Evolutionary conservation across 2,888 invertebrate species (phyloP), one percentile per base, ranked within the genome.

Genomic region (Drosophila multiciliata): DNA sequence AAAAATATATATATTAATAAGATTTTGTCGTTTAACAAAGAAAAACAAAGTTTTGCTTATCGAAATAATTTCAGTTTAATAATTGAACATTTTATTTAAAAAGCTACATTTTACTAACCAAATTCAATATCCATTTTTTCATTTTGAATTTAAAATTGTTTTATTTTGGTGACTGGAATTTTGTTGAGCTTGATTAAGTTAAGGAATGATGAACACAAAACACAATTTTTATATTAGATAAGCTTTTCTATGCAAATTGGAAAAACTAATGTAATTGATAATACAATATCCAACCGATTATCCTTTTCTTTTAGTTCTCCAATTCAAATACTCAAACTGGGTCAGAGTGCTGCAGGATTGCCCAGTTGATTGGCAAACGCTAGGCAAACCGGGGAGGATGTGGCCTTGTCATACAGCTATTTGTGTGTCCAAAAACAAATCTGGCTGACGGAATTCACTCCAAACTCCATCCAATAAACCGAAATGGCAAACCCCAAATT

Each of bases 391-490:
- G n/a, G 26, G 38, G 48, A 66, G 54, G 48, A 67, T 80, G 49
- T 66, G 63, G 45, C 71, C 55, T 66, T 63, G 76, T 57, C 70
- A 70, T 66, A 38, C 17, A 65, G 57, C 49, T 32, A 36, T 63
- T 60, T 73, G 60, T 54, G 62, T 49, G 62, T 12, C 65, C 58
- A 67, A 55, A 71, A 62, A 60, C 59, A 80, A 77, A 67, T 80
- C 48, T 49, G 53, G 59, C 58, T 64, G 66, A 70, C 67, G 64
- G 72, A 83, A 72, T 58, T 71, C 62, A 69, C 62, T 72, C 69
- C 66, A 78, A 76, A 80, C 88, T 68, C 53, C 38, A 68, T 40
- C 58, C 82, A 81, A 88, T 89, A 82, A 89, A 63, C 72, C 55
- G 64, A 71, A 75, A 80, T 69, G 76, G 68, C 61, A 66, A 77